Percentiles rank a stretch among this genome's conserved stretches.
Evolutionary conservation across 2,113 vertebrate genomes (phyloP).

Genomic region (Tylochromis polylepis): DNA sequence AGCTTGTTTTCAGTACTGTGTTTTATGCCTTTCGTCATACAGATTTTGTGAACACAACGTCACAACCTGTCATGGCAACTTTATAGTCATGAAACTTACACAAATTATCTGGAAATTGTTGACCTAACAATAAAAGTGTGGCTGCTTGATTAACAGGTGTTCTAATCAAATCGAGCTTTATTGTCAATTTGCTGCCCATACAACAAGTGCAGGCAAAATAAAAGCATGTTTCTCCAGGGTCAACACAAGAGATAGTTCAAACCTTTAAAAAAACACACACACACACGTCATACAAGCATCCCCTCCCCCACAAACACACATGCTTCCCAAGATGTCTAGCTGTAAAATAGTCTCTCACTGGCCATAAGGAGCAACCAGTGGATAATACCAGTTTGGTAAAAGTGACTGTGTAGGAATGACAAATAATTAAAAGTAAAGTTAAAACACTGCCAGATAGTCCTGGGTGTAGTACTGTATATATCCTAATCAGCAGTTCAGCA

Average conservation of each 20-base stretch:
- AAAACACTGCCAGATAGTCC: not conserved
- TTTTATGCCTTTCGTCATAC: not conserved
- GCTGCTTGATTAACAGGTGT: no score
- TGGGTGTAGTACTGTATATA: not conserved
- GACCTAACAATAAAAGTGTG: no score
- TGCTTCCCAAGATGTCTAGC: not conserved
- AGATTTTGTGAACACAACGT: not conserved
- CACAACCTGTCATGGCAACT: not conserved
- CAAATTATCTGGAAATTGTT: not conserved
- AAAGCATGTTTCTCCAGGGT: not conserved
- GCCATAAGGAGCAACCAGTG: not conserved
- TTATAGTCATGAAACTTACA: not conserved
- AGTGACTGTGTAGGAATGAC: not conserved
- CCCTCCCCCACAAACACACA: not conserved
- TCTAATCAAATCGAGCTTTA: no score
- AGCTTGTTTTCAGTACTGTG: not conserved
- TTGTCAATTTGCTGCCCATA: not conserved
- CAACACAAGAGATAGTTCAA: not conserved
- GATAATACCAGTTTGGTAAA: not conserved
- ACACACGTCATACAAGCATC: not conserved
- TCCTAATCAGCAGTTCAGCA: not conserved
- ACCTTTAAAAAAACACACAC: not conserved
- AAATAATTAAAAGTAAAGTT: not conserved
- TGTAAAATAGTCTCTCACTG: not conserved
- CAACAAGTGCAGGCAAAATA: not conserved